A percentile compares a stretch with the other conserved stretches of the same genome.
Evolutionary conservation across 1,140 invertebrate genomes (phyloP).

Genomic region (Maconellicoccus hirsutus): DNA sequence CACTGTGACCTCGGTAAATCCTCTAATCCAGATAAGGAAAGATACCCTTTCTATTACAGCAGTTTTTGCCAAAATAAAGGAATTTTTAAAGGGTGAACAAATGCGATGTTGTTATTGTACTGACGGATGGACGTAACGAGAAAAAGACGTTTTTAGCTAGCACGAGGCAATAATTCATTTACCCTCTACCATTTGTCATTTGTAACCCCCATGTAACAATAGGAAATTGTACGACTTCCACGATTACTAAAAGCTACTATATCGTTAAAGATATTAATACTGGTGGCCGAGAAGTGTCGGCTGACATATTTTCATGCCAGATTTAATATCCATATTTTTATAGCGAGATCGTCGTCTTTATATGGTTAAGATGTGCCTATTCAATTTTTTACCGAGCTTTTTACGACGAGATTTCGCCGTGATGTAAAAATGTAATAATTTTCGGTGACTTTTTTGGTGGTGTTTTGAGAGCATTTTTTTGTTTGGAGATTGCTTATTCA

Average conservation of each 20-base stretch:
- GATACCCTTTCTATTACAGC: conserved; percentile 14
- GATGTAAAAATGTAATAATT: no score
- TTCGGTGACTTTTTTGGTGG: no score
- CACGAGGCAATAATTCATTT: conserved; percentile 20
- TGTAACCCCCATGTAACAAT: background rate
- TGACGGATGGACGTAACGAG: conserved; percentile 20
- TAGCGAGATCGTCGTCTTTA: background rate
- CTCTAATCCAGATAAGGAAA: conserved; percentile 2
- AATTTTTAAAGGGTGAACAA: conserved; percentile 19
- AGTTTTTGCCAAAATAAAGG: conserved; percentile 12
- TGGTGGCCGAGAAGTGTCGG: background rate
- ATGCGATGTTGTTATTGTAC: conserved; percentile 18
- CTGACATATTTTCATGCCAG: conserved; percentile 6
- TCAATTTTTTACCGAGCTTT: background rate
- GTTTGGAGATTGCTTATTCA: no score
- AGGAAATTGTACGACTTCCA: background rate
- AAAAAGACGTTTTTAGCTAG: conserved; percentile 18
- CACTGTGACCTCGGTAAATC: conserved; percentile 16
- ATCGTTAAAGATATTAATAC: background rate
- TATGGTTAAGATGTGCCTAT: background rate
- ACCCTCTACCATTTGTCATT: conserved; percentile 19
- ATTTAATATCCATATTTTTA: background rate
- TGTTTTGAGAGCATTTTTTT: no score
- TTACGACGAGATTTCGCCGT: no score
- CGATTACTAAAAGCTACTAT: conserved; percentile 21